A percentile compares a stretch with the other conserved stretches of the same genome.
phyloP scores from a whole-genome alignment of 2,888 invertebrate genomes.

The Andrena haemorrhoa region DNA sequence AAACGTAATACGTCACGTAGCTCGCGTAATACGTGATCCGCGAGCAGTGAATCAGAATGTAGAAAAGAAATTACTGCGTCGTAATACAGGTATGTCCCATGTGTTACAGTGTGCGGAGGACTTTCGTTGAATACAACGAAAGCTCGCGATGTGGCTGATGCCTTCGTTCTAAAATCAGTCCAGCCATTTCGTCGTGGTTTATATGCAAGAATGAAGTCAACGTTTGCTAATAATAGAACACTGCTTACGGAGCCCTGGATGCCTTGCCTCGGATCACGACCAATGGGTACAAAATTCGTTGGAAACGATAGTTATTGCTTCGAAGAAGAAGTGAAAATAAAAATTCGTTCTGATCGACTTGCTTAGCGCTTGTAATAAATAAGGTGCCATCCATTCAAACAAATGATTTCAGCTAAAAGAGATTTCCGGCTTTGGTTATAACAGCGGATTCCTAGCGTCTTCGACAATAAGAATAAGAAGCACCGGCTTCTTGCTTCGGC shows the following conservation, averaged over 20 bases:
- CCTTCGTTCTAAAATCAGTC: conserved; percentile 36
- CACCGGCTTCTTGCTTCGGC: background rate
- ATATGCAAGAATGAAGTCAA: conserved; percentile 53
- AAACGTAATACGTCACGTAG: background rate
- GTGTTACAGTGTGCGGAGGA: background rate
- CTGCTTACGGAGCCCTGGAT: background rate
- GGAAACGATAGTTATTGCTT: conserved; percentile 25
- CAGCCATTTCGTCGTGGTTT: conserved; percentile 17
- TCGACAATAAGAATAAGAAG: background rate
- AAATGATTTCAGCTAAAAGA: background rate
- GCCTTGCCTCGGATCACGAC: conserved; percentile 28
- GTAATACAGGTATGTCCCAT: background rate
- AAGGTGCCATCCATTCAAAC: no score
- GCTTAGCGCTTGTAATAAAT: background rate
- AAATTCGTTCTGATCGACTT: background rate
- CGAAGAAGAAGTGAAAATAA: conserved; percentile 11
- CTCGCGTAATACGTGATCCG: background rate
- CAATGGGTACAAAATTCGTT: conserved; percentile 6
- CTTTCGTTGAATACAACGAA: background rate
- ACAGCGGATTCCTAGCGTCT: no score
- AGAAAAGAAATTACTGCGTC: background rate
- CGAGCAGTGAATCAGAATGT: background rate
- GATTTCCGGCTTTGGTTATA: background rate
- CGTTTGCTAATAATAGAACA: conserved; percentile 56
- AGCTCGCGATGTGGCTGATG: conserved; percentile 6